Evolutionary conservation across 2,113 vertebrate species (phyloP), one percentile per base, ranked within the genome.

Genomic region (Hemiscyllium ocellatum): DNA sequence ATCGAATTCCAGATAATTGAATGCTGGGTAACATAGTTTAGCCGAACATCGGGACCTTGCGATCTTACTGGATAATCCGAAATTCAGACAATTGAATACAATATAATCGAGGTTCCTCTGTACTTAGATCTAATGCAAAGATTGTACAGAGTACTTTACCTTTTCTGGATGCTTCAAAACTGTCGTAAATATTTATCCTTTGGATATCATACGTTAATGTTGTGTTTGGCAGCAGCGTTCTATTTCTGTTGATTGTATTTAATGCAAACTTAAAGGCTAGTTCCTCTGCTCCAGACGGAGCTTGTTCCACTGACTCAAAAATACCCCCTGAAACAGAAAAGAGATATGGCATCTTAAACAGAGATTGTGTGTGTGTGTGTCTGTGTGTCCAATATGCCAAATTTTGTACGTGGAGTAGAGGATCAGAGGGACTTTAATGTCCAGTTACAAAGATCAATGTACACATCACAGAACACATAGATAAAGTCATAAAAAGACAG

Each of bases 211-310:
- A 99, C 29, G 99, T 99, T 96, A 99, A 97, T 0, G 99, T 99
- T 87, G 99, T 99, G 97, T 99, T 99, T 97, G 99, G 99, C 97
- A 99, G 97, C 97, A 99, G 97, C 91, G 99, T 99, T 97, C 99
- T 98, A 97, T 99, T 99, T 97, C 99, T 98, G 98, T 99, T 99
- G 98, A 99, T 99, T 97, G 99, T 99, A 96, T 99, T 99, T 97
- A 99, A 98, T 97, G 99, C 99, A 98, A 99, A 99, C 97, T 99
- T 98, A 97, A 99, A 99, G 96, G 99, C 99, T 96, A 99, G 97
- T 96, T 99, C 99, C 97, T 99, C 99, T 96, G 99, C 99, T 97
- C 99, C 99, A 96, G 99, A 99, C 95, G 99, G 99, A 47, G 98
- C 98, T 95, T 98, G 99, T 97, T 99, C 99, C 96, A 99, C 98